These are phyloP conservation scores for Rhyzopertha dominica DNA, from an alignment of 1,140 invertebrate species.

Conservation along the genomic window DNA sequence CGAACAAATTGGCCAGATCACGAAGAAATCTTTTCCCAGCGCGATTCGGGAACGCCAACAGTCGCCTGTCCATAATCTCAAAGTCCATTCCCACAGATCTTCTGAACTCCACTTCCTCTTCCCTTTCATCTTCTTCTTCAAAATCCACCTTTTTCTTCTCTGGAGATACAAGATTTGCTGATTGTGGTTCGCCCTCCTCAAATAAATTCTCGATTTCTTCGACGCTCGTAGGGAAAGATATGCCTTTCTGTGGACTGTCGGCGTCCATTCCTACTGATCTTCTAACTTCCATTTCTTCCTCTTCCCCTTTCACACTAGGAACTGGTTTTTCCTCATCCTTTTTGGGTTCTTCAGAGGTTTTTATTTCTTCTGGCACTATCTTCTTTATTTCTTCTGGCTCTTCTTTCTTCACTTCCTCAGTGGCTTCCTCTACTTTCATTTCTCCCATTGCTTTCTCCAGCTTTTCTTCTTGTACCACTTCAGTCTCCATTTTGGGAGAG, in stretches of 20 bases:
- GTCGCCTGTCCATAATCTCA: slow-evolving; percentile 2
- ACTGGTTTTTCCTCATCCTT: neutral
- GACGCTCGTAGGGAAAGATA: too few relatives aligned
- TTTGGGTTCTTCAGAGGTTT: slow-evolving; percentile 27
- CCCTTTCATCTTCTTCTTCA: slow-evolving; percentile 27
- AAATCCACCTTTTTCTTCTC: slow-evolving; percentile 1
- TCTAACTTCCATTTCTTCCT: slow-evolving; percentile 9
- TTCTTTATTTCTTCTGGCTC: slow-evolving; percentile 15
- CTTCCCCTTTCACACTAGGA: slow-evolving; percentile 10
- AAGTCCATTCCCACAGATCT: slow-evolving; percentile 26
- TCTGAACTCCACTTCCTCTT: slow-evolving; percentile 21
- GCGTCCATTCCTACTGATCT: too few relatives aligned
- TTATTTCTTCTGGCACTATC: slow-evolving; percentile 16
- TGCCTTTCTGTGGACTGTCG: too few relatives aligned
- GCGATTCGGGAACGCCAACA: slow-evolving; percentile 6
- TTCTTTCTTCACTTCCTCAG: slow-evolving; percentile 21
- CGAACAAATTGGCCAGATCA: slow-evolving; percentile 22
- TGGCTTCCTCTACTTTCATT: slow-evolving; percentile 25
- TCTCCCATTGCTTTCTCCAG: slow-evolving; percentile 19
- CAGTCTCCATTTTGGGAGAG: slow-evolving; percentile 35
- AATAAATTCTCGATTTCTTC: too few relatives aligned
- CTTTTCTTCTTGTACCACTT: slow-evolving; percentile 9
- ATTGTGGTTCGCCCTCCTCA: too few relatives aligned
- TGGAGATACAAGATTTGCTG: too few relatives aligned
- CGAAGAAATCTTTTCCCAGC: slow-evolving; percentile 13